These are phyloP conservation scores for Galeopterus variegatus DNA, from an alignment of 2,113 vertebrate species.

Conservation along the genomic window DNA sequence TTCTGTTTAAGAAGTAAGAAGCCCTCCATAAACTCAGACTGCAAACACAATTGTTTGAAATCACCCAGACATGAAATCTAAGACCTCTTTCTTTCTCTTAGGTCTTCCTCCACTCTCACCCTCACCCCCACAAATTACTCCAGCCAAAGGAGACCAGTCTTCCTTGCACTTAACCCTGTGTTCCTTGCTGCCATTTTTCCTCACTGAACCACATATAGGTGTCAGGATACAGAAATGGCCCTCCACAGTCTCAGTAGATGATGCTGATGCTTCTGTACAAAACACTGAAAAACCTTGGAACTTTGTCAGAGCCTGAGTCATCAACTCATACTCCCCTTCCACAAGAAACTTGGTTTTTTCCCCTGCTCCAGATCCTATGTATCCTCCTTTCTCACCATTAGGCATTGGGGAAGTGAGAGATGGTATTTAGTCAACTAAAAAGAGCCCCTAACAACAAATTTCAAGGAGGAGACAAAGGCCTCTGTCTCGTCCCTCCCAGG, in stretches of 20 bases:
- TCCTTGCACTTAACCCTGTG: not conserved
- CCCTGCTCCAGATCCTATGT: not conserved
- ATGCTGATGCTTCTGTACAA: constrained; percentile 6
- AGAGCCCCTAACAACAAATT: not conserved
- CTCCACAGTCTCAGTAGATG: not conserved
- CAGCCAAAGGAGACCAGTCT: not conserved
- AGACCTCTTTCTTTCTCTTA: not conserved
- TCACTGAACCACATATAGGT: not conserved
- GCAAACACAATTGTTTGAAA: not conserved
- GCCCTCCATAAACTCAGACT: not conserved
- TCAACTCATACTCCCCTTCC: not conserved
- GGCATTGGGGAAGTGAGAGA: not conserved
- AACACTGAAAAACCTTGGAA: constrained; percentile 41
- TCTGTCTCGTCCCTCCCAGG: not conserved
- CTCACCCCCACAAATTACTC: not conserved
- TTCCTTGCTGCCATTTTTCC: not conserved
- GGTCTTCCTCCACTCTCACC: not conserved
- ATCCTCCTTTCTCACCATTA: constrained; percentile 15
- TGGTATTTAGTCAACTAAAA: not conserved
- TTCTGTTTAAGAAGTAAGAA: constrained; percentile 26
- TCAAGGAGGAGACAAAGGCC: not conserved
- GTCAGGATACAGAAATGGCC: not conserved
- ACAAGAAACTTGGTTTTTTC: constrained; percentile 31
- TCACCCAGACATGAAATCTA: not conserved
- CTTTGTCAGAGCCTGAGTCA: constrained; percentile 50